Evolutionary conservation across 2,888 invertebrate genomes (phyloP).

Genomic region (Chelonus formosanus): DNA sequence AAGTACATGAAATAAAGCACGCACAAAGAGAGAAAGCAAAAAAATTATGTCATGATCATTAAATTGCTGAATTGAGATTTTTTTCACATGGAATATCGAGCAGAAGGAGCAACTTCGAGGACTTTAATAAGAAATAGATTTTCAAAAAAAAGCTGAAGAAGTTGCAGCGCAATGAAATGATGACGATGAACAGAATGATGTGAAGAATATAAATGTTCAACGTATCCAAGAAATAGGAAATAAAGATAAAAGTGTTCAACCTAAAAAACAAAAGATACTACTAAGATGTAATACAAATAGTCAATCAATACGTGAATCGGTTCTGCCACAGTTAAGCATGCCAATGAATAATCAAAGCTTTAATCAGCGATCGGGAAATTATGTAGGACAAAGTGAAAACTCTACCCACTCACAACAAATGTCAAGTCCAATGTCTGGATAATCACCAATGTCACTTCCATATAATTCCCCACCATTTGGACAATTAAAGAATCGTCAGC

Average conservation of each 20-base stretch:
- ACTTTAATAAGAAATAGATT: slow-evolving; percentile 92
- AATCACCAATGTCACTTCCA: slow-evolving; percentile 43
- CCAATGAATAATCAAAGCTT: slow-evolving; percentile 57
- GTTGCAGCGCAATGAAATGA: slow-evolving; percentile 76
- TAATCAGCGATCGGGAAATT: slow-evolving; percentile 57
- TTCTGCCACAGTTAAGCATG: slow-evolving; percentile 62
- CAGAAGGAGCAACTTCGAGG: slow-evolving; percentile 90
- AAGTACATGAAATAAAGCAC: slow-evolving; percentile 86
- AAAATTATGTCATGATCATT: slow-evolving; percentile 83
- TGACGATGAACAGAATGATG: slow-evolving; percentile 67
- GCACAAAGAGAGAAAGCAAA: slow-evolving; percentile 79
- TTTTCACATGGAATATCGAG: slow-evolving; percentile 74
- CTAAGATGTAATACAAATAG: slow-evolving; percentile 50
- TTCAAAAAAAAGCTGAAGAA: slow-evolving; percentile 89
- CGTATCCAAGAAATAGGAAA: slow-evolving; percentile 67
- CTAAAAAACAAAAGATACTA: slow-evolving; percentile 51
- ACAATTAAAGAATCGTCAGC: slow-evolving; percentile 43
- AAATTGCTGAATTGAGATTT: slow-evolving; percentile 81
- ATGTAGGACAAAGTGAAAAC: slow-evolving; percentile 45
- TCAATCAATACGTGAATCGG: slow-evolving; percentile 53
- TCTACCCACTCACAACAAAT: slow-evolving; percentile 35
- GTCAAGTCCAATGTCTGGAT: slow-evolving; percentile 38
- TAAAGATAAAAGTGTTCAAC: slow-evolving; percentile 54
- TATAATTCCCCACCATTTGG: slow-evolving; percentile 48
- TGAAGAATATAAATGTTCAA: slow-evolving; percentile 64